These are phyloP conservation scores for Scleropages formosus DNA, from an alignment of 2,797 vertebrate species.

Conservation along the genomic window DNA sequence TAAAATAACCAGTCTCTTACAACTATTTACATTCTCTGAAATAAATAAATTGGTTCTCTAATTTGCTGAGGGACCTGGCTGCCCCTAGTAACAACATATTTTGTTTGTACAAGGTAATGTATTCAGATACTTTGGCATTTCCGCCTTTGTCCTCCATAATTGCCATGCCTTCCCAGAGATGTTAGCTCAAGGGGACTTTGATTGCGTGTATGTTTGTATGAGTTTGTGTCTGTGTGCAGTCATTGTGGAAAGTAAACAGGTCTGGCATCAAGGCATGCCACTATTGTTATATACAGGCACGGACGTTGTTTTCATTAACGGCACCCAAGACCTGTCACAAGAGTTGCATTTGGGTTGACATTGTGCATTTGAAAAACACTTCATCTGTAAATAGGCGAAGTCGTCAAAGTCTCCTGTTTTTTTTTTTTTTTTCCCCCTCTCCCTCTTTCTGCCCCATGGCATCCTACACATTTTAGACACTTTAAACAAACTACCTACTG, in stretches of 20 bases:
- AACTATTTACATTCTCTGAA: too few relatives aligned
- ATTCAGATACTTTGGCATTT: neutral
- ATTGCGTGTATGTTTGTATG: neutral
- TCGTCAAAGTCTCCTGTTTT: neutral
- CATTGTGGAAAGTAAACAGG: neutral
- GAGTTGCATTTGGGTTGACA: neutral
- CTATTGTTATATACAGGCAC: neutral
- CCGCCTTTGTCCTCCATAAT: neutral
- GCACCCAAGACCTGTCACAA: slow-evolving; percentile 13
- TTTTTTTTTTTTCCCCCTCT: neutral
- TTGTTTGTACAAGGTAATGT: neutral
- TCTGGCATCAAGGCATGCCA: slow-evolving; percentile 3
- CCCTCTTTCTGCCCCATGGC: too few relatives aligned
- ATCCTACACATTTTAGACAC: too few relatives aligned
- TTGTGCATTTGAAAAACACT: neutral
- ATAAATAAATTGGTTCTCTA: slow-evolving; percentile 13
- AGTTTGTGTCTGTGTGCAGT: neutral
- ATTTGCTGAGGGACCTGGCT: neutral
- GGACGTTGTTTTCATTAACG: slow-evolving; percentile 17
- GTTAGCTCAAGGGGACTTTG: neutral
- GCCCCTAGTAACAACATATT: neutral
- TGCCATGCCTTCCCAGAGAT: neutral
- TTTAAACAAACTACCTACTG: too few relatives aligned
- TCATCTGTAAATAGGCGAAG: neutral
- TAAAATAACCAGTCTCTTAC: too few relatives aligned